Base-by-base conservation (phyloP, 2,797 vertebrate genomes). In the Heteromormyrus szaboi region DNA sequence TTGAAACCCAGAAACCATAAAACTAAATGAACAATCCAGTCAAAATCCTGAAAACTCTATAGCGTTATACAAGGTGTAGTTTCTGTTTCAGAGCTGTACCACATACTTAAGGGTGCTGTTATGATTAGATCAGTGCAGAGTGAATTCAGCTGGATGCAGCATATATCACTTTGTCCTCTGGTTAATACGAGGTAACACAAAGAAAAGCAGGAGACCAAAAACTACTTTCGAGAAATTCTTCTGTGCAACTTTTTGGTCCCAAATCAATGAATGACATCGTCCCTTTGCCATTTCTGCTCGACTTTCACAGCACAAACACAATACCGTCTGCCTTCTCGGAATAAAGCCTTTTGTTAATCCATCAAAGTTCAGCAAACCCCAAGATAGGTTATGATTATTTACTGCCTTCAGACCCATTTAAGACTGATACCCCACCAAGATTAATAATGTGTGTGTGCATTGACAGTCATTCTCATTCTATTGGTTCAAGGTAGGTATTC, bases 311-410 rank as follows among this genome's bases (percentile, higher is more conserved):
- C 85, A 86, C 51, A 86, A 50, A 56, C 56, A 88, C 59, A 50
- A 88, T 51, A 79, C 68, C 46, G 22, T 76, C 87, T 72, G 87
- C 50, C 50, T 79, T 76, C 87, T 76, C 46, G 6, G 41, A 88
- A 50, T 88, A 72, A 88, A 88, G 62, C 59, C 41, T 29, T 76
- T 37, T 88, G 87, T 50, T 88, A 88, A 76, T 88, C 87, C 46
- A 51, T 76, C 87, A 76, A 88, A 76, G 65, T 76, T 88, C 87
- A 76, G 87, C 65, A 53, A 51, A 51, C 87, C 87, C 62, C 87
- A 29, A 72, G 87, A 76, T 50, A 88, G 62, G 48, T 50, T 51
- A 50, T 76, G 62, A 72, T 51, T 88, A 79, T 88, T 88, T 88
- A 88, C 87, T 48, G 62, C 87, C 62, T 62, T 76, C 62, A 76